Evolutionary conservation across 2,113 vertebrate species (phyloP), one percentile per base, ranked within the genome.

Genomic region (Romanogobio albipinnatus): DNA sequence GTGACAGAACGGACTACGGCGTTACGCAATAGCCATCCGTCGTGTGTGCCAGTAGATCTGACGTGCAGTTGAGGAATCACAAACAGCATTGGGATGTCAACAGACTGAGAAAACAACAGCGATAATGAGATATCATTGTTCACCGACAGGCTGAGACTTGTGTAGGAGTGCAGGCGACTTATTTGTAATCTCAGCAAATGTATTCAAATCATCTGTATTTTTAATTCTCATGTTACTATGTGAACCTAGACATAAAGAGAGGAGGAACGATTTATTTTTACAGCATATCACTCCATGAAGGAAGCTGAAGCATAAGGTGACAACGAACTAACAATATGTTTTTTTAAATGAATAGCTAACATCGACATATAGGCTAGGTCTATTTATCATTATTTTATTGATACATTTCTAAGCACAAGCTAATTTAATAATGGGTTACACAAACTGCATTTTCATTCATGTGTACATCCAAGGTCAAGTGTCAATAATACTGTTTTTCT

Each of bases 51-150:
- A 17, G 61, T 19, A 66, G n/a, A 81, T 66, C 24, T 66, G 43
- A 81, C 24, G n/a, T 36, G 19, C 14, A 2, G 39, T 36, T 47
- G 62, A 81, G 45, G 43, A 81, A 81, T 81, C 78, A 64, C 8
- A 24, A 59, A 64, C 39, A 64, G 29, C 51, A 9, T 14, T n/a
- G 71, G 71, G 22, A 78, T 43, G 56, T 61, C 56, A 58, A 58
- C 17, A 58, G 59, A 10, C 24, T 19, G 24, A 68, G 61, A 68
- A 68, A 81, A 81, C 61, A 81, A 81, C 45, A 68, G 79, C 5
- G 24, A 47, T 80, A 43, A 78, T 43, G 76, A 79, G 36, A 62
- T 79, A 43, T 45, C 76, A 45, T 79, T 80, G 58, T 79, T 79
- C 58, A 19, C n/a, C 10, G 11, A 77, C 49, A 58, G 75, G 51